Base-by-base conservation (phyloP, 2,797 vertebrate genomes). In the Dicrostonyx torquatus region DNA sequence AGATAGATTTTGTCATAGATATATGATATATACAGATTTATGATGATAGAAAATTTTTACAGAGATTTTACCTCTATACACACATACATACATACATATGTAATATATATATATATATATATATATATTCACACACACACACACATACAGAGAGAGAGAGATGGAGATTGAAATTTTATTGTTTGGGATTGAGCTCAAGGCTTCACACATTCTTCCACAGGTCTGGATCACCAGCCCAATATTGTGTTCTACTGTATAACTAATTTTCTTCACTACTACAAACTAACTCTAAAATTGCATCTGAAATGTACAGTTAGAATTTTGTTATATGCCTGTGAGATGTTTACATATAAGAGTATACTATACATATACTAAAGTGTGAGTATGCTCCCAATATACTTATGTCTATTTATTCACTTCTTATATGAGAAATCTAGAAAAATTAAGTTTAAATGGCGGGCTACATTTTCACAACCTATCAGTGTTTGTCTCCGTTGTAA, bases 391-490 rank as follows among this genome's bases (percentile, higher is more conserved):
- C n/a, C 37, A 29, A 7, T 77, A 34, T 45, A 1, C 34, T 12
- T 66, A 14, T 53, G 14, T 70, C 3, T 60, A 1, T 55, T 12
- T 37, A 58, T 58, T 62, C 50, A 24, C 73, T 78, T 72, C 40
- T 89, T 83, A 89, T 87, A 31, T 26, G 60, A 53, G 26, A 76
- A 72, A 90, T 43, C 40, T 70, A n/a, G 77, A 87, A 22, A 89
- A 91, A 94, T 40, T 2, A 2, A 79, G 0, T 73, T 84, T 68
- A 90, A 94, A 50, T 3, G 0, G 6, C 66, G 5, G 76, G 4
- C 79, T 50, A 79, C 8, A 85, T 84, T 96, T 96, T 94, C 14
- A 82, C 85, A 91, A 77, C 95, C 22, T 78, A 12, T 77, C 93
- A 85, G 90, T 66, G 64, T 79, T 76, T 80, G 5, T 78, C 1